These are phyloP conservation scores for Crypturellus tataupa DNA, from an alignment of 2,797 vertebrate genomes.

Conservation along the genomic window DNA sequence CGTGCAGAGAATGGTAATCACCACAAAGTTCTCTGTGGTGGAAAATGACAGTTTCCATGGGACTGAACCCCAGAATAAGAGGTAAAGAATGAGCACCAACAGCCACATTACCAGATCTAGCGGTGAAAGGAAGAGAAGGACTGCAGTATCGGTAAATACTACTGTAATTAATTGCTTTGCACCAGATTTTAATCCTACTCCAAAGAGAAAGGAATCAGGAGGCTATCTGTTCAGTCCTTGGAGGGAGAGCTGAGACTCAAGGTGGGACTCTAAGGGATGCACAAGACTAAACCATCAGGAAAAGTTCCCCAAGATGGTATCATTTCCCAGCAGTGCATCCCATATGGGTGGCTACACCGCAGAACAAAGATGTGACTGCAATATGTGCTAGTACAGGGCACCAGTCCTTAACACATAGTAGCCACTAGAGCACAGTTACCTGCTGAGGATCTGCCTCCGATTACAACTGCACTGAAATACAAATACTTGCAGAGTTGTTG, in stretches of 20 bases:
- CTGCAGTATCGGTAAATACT: not conserved
- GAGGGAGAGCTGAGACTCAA: not conserved
- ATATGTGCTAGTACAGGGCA: not conserved
- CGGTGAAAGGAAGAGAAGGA: not conserved
- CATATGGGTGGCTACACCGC: not conserved
- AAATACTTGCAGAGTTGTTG: not conserved
- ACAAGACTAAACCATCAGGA: not conserved
- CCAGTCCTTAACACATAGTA: not conserved
- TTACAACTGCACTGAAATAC: rapidly evolving
- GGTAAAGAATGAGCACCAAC: rapidly evolving
- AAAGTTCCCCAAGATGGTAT: not conserved
- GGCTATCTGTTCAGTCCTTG: not conserved
- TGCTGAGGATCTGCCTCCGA: not conserved
- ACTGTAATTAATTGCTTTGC: not conserved
- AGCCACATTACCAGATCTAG: not conserved
- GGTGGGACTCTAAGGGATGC: not conserved
- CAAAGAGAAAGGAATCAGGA: not conserved
- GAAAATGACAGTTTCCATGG: not conserved
- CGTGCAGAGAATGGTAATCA: rapidly evolving
- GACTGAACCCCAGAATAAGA: rapidly evolving
- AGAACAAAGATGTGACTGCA: not conserved
- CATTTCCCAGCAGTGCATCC: not conserved
- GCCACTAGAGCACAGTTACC: not conserved
- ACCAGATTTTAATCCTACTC: rapidly evolving
- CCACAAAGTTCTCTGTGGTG: not conserved